Evolutionary conservation across 2,797 vertebrate species (phyloP).

Genomic region (Neoniphon sammara): DNA sequence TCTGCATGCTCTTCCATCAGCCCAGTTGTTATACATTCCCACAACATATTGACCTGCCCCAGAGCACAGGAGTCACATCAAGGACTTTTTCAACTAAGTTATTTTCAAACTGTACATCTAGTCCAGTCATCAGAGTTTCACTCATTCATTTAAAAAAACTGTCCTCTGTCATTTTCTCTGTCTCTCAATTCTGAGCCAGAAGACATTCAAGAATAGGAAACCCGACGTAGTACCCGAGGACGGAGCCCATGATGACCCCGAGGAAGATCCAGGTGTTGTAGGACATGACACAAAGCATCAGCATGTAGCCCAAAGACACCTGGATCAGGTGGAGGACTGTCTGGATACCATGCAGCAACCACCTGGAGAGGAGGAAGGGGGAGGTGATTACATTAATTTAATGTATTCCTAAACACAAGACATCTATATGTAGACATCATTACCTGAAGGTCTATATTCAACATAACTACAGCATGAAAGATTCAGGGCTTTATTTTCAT

Average conservation of each 20-base stretch:
- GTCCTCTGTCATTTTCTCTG: neutral
- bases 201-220: conserved; percentile 80
- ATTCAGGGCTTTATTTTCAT: no score
- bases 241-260: conserved; percentile 86
- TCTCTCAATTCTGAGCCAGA: conserved; percentile 58
- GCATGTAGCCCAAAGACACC: conserved; percentile 91
- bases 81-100: neutral
- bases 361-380: conserved; percentile 74
- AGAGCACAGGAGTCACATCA: neutral
- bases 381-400: no score
- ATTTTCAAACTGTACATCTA: neutral
- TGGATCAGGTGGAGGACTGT: conserved; percentile 88
- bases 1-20: neutral
- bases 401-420: no score
- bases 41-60: neutral
- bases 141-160: neutral
- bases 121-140: neutral
- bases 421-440: no score
- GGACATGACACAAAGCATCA: conserved; percentile 97
- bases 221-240: conserved; percentile 89
- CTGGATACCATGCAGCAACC: conserved; percentile 84
- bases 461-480: no score
- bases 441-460: neutral
- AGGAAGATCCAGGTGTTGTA: conserved; percentile 97
- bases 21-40: neutral